Base-by-base conservation (phyloP, 2,113 vertebrate species). In the Caracal caracal region DNA sequence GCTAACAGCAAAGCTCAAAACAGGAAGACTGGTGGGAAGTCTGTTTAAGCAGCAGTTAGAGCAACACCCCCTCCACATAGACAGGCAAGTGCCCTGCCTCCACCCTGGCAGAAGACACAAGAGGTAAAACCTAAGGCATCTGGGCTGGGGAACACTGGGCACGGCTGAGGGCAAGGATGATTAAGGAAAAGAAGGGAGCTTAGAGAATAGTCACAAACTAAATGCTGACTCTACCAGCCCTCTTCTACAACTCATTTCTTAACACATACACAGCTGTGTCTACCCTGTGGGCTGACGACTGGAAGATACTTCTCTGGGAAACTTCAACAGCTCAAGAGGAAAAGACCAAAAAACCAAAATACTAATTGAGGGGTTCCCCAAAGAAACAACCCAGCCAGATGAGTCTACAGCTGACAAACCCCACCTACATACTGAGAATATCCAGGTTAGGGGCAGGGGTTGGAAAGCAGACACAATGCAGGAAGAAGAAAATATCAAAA, bases 401-500 rank as follows among this genome's bases (percentile, higher is more conserved):
- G 28, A 33, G 37, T 59, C n/a, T 66, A 73, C 9, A 73, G 28
- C 15, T 65, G 19, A 75, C 30, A 93, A 61, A 28, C n/a, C 1
- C 33, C 24, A 70, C 3, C 10, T 61, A 76, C 2, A 65, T 9
- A 35, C 15, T 53, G 19, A 65, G 59, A 85, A 33, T 56, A 53
- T 83, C 33, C 78, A 7, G 20, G 43, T 1, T 15, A 13, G 26
- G 5, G 26, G 9, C 9, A 12, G 5, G 20, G 56, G 15, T 4
- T 81, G 8, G 8, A 20, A 24, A 30, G 16, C 6, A 80, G 10
- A 76, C 10, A 53, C 10, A 4, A 49, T 43, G 6, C 3, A 10
- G 35, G 43, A 51, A 85, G 66, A 89, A 95, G 10, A 94, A 94
- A 79, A 82, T 73, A 65, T 93, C 59, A 37, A 56, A 80, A 79